phyloP scores from a whole-genome alignment of 2,888 invertebrate genomes.

The Thera obeliscata region DNA sequence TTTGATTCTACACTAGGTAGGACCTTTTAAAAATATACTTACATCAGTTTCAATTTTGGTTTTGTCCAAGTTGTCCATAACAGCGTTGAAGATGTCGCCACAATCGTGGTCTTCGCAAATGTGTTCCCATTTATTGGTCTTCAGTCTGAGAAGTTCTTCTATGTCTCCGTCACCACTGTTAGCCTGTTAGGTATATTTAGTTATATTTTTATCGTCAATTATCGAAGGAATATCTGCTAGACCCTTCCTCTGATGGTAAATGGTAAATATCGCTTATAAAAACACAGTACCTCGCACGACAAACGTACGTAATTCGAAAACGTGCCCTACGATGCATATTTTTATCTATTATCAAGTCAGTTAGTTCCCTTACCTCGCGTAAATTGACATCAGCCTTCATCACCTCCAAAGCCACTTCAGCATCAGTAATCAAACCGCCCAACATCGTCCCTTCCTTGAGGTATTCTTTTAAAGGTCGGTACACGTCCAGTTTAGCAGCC shows the following conservation, averaged over 20 bases:
- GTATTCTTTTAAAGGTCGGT: slow-evolving; percentile 53
- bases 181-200: slow-evolving; percentile 45
- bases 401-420: slow-evolving; percentile 50
- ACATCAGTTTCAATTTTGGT: slow-evolving; percentile 56
- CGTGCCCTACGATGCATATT: no score
- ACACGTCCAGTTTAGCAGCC: slow-evolving; percentile 60
- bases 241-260: no score
- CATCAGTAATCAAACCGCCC: slow-evolving; percentile 41
- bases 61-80: slow-evolving; percentile 54
- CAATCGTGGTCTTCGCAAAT: slow-evolving; percentile 61
- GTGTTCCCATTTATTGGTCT: slow-evolving; percentile 46
- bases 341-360: neutral
- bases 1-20: no score
- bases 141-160: slow-evolving; percentile 45
- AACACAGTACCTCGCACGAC: no score
- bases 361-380: slow-evolving; percentile 54
- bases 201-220: neutral
- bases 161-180: slow-evolving; percentile 33
- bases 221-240: no score
- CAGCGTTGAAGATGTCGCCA: slow-evolving; percentile 44
- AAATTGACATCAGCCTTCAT: slow-evolving; percentile 60
- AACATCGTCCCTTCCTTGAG: slow-evolving; percentile 47
- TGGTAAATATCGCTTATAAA: no score
- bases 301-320: no score
- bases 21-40: slow-evolving; percentile 39